Evolutionary conservation across 1,140 invertebrate species (phyloP).

Genomic region (Drosophila gunungcola): DNA sequence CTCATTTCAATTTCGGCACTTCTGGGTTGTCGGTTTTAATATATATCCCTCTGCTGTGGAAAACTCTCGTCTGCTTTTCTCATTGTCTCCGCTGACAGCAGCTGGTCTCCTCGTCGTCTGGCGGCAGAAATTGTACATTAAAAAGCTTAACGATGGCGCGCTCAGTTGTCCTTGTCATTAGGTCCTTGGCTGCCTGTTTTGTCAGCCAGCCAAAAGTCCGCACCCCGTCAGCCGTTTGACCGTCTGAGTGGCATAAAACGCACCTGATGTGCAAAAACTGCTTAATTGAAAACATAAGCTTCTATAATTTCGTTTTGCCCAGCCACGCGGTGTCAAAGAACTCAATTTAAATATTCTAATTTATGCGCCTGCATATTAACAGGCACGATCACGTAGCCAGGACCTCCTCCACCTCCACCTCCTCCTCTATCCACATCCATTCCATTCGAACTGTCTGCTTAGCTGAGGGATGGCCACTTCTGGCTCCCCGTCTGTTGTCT

Average conservation of each 20-base stretch:
- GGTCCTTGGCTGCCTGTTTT: slow-evolving; percentile 27
- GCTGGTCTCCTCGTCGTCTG: slow-evolving; percentile 42
- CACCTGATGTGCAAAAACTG: slow-evolving; percentile 80
- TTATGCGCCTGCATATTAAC: slow-evolving; percentile 69
- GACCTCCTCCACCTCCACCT: slow-evolving; percentile 2
- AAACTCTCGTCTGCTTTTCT: no score
- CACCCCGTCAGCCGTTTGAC: slow-evolving; percentile 22
- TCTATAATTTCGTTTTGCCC: slow-evolving; percentile 58
- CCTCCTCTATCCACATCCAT: neutral
- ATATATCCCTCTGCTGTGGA: slow-evolving; percentile 22
- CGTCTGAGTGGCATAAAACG: slow-evolving; percentile 68
- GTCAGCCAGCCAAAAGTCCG: neutral
- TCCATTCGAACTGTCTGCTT: slow-evolving; percentile 3
- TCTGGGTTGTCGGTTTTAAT: slow-evolving; percentile 55
- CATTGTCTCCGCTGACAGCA: slow-evolving; percentile 59
- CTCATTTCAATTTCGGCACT: slow-evolving; percentile 59
- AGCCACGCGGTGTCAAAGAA: slow-evolving; percentile 40
- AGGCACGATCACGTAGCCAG: slow-evolving; percentile 48
- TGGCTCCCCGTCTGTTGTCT: slow-evolving; percentile 37
- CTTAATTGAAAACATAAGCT: slow-evolving; percentile 83
- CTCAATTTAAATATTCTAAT: slow-evolving; percentile 71
- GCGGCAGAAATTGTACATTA: slow-evolving; percentile 60
- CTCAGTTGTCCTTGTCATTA: slow-evolving; percentile 60
- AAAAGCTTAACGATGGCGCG: slow-evolving; percentile 64
- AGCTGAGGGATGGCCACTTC: slow-evolving; percentile 11